Base-by-base conservation (phyloP, 2,888 invertebrate genomes). In the Microplitis manilae region DNA sequence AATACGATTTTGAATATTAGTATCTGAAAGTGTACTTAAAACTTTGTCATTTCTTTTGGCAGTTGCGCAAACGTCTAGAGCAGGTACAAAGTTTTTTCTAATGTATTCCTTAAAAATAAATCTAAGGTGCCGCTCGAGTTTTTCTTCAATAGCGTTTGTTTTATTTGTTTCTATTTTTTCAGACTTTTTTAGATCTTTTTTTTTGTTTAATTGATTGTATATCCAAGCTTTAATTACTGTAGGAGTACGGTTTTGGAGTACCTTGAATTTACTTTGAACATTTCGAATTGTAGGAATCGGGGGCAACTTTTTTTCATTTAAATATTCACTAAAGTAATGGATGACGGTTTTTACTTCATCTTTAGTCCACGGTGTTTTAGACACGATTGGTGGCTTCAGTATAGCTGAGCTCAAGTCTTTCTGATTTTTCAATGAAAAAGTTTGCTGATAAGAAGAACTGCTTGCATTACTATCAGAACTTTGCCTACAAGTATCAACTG, bases 101-200 rank as follows among this genome's bases (percentile, higher is more conserved):
- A 76, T 60, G 8, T 67, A 50, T 0, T 72, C 67, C 6, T 65
- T 60, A 13, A 76, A 76, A 76, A 64, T 68, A 8, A 68, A 76
- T 59, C 20, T 5, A 0, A 71, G 6, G 40, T 67, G 71, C 4
- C 40, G 17, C 7, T 9, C 6, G 1, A 41, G 13, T 5, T 13
- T 17, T 38, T 76, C 72, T 38, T 59, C 20, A 6, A 59, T 9
- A 15, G 74, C 68, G 39, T 20, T 8, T 30, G n/a, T 64, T 73
- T 41, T 1, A 38, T 73, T 9, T 15, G 61, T 0, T 59, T 9
- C 15, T 71, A 6, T 7, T 41, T 41, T 7, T 7, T 41, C 41
- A 8, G 41, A 41, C 41, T 41, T 41, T 41, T 20, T 20, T 20
- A 20, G 2, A 41, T 41, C 1, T 41, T 41, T 4, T 41, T 41